These are phyloP conservation scores for Dipus sagitta DNA, from an alignment of 2,797 vertebrate genomes.

Conservation along the genomic window DNA sequence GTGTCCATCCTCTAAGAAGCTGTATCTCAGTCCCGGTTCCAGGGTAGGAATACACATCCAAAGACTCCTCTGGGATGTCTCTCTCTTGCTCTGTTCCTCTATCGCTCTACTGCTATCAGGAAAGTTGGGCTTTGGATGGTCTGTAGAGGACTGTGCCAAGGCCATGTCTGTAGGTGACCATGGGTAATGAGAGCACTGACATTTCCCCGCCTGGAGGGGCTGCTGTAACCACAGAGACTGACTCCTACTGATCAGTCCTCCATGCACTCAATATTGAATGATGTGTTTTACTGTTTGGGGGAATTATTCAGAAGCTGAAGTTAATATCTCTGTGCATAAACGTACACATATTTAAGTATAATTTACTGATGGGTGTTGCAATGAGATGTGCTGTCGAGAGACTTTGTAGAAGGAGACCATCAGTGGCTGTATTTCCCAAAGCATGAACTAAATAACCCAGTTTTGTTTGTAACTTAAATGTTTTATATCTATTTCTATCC, in stretches of 20 bases:
- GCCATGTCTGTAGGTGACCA: not conserved
- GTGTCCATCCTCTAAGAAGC: not conserved
- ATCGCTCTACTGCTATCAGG: not conserved
- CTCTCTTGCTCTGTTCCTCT: not conserved
- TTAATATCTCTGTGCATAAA: not conserved
- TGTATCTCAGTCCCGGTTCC: accelerated
- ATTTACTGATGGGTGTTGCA: too few species aligned
- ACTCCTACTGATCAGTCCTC: not conserved
- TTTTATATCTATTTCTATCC: not conserved
- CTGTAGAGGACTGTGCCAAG: not conserved
- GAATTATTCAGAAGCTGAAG: slow-evolving; percentile 52
- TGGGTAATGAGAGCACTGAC: not conserved
- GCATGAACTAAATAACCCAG: not conserved
- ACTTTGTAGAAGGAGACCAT: not conserved
- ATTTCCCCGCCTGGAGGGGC: not conserved
- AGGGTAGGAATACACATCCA: not conserved
- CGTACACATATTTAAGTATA: not conserved
- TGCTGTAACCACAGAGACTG: not conserved
- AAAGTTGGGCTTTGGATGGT: not conserved
- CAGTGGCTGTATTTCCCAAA: not conserved
- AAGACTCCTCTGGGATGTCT: not conserved
- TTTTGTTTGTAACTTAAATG: not conserved
- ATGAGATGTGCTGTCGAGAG: not conserved
- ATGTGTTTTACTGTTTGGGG: slow-evolving; percentile 37
- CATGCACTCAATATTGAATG: slow-evolving; percentile 32